These are phyloP conservation scores for Amaurobius ferox DNA, from an alignment of 2,888 invertebrate species.

Conservation along the genomic window DNA sequence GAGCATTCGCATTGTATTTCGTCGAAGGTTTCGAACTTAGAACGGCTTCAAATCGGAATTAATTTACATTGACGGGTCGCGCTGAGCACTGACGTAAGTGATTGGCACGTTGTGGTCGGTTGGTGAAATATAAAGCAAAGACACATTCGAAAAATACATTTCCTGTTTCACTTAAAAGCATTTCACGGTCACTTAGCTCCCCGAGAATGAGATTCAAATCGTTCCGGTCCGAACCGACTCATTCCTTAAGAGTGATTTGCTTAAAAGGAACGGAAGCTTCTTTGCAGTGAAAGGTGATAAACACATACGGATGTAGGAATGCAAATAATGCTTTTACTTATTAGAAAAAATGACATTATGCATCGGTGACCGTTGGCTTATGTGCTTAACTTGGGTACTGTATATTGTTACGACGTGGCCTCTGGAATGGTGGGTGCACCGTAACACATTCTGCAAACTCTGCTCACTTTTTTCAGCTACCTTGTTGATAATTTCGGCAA, in stretches of 20 bases:
- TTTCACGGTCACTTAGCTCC: slow-evolving; percentile 12
- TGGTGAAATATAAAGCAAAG: slow-evolving; percentile 2
- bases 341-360: too few relatives aligned
- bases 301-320: background rate
- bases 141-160: background rate
- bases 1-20: background rate
- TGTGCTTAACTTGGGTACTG: too few relatives aligned
- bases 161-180: slow-evolving; percentile 14
- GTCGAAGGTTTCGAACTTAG: background rate
- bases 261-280: background rate
- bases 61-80: slow-evolving; percentile 14
- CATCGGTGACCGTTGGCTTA: too few relatives aligned
- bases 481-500: too few relatives aligned
- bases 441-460: too few relatives aligned
- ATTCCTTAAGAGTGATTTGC: background rate
- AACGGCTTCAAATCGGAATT: background rate
- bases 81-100: background rate
- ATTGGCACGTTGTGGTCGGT: slow-evolving; percentile 11
- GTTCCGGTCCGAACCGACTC: slow-evolving; percentile 3
- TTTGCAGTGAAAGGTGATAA: background rate
- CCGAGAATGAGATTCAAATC: background rate
- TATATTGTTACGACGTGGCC: too few relatives aligned
- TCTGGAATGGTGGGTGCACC: too few relatives aligned
- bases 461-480: too few relatives aligned
- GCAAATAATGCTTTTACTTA: background rate